Percentiles rank a stretch among this genome's conserved stretches.
Conservation (phyloP, 64 coral and sea anemone species). For the Cladopsammia gracilis region DNA sequence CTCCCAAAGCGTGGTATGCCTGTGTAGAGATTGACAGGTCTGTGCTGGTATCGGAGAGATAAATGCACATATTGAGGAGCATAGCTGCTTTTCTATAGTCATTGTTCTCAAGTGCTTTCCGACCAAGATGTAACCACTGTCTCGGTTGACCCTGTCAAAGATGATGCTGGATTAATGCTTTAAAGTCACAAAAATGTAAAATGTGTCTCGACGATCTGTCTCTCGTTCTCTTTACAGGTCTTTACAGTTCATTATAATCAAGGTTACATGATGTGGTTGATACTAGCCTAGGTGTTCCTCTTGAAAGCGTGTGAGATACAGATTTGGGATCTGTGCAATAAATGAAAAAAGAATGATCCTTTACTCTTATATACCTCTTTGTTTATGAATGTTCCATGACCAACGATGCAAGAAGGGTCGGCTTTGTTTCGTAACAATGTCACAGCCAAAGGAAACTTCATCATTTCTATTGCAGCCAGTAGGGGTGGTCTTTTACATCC, state of each 20-base stretch:
- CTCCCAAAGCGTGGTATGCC: conserved; percentile 22
- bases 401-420: conserved; percentile 28
- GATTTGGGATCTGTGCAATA: no score
- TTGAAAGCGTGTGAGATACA: no score
- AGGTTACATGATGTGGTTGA: no score
- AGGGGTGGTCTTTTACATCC: conserved; percentile 8
- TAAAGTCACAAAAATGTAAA: no score
- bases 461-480: not conserved
- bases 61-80: conserved; percentile 29
- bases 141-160: conserved; percentile 21
- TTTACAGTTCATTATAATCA: no score
- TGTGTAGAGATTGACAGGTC: not conserved
- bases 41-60: not conserved
- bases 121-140: conserved; percentile 35
- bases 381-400: conserved; percentile 33
- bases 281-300: no score
- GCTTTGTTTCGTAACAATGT: conserved; percentile 14
- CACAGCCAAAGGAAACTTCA: not conserved
- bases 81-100: conserved; percentile 6
- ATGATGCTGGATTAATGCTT: not conserved
- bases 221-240: no score
- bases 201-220: no score
- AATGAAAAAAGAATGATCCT: no score
- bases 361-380: conserved; percentile 5
- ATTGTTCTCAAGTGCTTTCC: not conserved